Evolutionary conservation across 2,888 invertebrate genomes (phyloP).

Genomic region (Choristoneura rosaceana): DNA sequence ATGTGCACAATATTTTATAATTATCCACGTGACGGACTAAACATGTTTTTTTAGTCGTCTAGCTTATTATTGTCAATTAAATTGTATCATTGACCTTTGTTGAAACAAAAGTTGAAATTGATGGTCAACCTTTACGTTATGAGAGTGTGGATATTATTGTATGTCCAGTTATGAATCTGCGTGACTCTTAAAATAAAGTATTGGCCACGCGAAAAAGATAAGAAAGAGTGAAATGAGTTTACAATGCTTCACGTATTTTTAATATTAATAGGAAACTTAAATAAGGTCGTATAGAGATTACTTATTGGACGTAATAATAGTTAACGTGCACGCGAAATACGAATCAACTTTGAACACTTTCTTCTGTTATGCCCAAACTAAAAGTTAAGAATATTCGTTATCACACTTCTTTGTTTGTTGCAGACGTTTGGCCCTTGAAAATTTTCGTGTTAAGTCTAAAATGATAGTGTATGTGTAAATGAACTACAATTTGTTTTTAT

Average conservation of each 20-base stretch:
- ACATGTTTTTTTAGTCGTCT: too few species aligned
- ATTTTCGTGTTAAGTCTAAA: background rate
- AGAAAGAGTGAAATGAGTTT: background rate
- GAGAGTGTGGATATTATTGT: background rate
- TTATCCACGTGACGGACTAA: too few species aligned
- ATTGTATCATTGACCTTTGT: background rate
- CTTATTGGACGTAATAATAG: background rate
- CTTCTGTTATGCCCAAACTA: background rate
- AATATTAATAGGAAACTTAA: background rate
- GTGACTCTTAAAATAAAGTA: background rate
- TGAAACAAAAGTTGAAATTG: background rate
- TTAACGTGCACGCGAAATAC: background rate
- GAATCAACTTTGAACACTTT: background rate
- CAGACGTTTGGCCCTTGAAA: background rate
- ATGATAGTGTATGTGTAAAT: background rate
- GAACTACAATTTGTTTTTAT: background rate
- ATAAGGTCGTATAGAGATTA: background rate
- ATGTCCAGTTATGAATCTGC: background rate
- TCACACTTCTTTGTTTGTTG: background rate
- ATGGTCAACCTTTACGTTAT: background rate
- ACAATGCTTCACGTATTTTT: background rate
- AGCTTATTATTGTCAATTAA: too few species aligned
- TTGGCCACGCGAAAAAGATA: background rate
- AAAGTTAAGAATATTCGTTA: background rate
- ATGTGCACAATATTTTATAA: too few species aligned